Conservation (phyloP, 2,888 invertebrate genomes). For the Cataglyphis livida region DNA sequence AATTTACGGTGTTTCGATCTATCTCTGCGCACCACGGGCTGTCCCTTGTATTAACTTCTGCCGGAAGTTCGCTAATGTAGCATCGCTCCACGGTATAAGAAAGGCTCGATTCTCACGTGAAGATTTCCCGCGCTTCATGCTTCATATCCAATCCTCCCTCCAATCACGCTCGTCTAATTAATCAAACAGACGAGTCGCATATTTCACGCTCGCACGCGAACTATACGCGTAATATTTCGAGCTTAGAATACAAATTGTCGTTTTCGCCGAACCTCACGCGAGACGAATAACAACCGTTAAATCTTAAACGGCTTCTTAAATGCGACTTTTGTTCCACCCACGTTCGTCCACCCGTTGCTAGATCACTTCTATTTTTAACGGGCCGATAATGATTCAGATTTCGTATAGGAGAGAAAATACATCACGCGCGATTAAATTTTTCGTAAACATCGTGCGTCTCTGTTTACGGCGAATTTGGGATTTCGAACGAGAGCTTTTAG, state of each 20-base stretch:
- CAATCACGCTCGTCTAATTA: slow-evolving; percentile 40
- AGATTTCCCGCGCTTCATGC: slow-evolving; percentile 24
- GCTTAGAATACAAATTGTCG: slow-evolving; percentile 35
- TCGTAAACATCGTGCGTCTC: background rate
- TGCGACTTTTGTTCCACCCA: slow-evolving; percentile 9
- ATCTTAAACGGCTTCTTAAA: slow-evolving; percentile 32
- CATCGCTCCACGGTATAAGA: slow-evolving; percentile 17
- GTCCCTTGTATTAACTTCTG: slow-evolving; percentile 45
- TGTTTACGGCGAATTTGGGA: slow-evolving; percentile 44
- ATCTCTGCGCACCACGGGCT: slow-evolving; percentile 40
- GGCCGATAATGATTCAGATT: slow-evolving; percentile 14
- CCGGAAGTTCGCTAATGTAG: slow-evolving; percentile 35
- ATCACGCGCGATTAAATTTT: background rate
- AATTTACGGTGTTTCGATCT: slow-evolving; percentile 39
- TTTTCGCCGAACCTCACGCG: background rate
- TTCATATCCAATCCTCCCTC: slow-evolving; percentile 27
- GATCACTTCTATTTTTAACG: slow-evolving; percentile 16
- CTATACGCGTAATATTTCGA: slow-evolving; percentile 9
- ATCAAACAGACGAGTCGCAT: slow-evolving; percentile 40
- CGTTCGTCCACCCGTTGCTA: background rate
- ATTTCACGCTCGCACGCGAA: background rate
- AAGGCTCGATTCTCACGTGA: slow-evolving; percentile 33
- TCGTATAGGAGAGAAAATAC: background rate
- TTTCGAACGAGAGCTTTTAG: slow-evolving; percentile 36
- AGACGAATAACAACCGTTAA: slow-evolving; percentile 39